Conservation (phyloP, 2,888 invertebrate species). For the Willowsia nigromaculata region DNA sequence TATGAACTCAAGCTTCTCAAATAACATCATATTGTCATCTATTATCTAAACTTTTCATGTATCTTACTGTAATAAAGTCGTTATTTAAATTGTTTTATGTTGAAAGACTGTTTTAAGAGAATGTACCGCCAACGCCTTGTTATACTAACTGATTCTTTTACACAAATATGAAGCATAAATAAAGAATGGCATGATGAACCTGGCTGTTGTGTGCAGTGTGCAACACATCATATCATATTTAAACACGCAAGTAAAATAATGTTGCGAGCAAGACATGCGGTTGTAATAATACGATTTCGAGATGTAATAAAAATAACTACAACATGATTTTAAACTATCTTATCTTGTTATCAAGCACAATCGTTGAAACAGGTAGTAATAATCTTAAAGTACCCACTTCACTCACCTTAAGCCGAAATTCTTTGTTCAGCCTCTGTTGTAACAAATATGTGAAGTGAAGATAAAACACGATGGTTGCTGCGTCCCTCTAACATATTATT, state of each 20-base stretch:
- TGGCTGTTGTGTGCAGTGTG: too few relatives aligned
- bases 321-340: neutral
- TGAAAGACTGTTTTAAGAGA: neutral
- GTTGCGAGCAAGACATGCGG: too few relatives aligned
- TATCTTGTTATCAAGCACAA: conserved; percentile 56
- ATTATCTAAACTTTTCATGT: conserved; percentile 40
- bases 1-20: too few relatives aligned
- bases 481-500: too few relatives aligned
- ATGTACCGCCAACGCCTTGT: neutral
- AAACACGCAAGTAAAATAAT: too few relatives aligned
- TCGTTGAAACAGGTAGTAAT: conserved; percentile 35
- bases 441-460: neutral
- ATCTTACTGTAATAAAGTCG: conserved; percentile 53
- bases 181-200: neutral
- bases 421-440: neutral
- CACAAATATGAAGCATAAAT: neutral
- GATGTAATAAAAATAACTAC: too few relatives aligned
- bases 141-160: neutral
- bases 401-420: neutral
- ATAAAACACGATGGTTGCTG: neutral
- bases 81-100: conserved; percentile 42
- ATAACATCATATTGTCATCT: conserved; percentile 54
- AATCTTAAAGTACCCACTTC: neutral
- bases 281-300: too few relatives aligned
- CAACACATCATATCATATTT: too few relatives aligned